These are phyloP conservation scores for Sclerodermus sp. DNA, from an alignment of 2,888 invertebrate genomes.

Conservation along the genomic window DNA sequence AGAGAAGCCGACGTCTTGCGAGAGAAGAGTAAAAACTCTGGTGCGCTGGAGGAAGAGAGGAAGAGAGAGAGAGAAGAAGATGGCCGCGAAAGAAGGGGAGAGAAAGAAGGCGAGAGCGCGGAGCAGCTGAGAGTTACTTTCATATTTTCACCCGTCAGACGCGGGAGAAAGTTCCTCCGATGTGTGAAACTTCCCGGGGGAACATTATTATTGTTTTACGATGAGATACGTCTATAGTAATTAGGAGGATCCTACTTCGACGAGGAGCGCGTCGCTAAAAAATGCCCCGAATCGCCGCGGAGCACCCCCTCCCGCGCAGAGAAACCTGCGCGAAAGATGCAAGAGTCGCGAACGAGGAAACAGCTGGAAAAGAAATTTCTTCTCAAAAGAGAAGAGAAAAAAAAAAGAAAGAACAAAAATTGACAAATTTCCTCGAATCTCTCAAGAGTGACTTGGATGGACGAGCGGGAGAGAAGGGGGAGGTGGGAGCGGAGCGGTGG, in stretches of 20 bases:
- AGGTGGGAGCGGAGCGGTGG: background rate
- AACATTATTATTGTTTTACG: constrained; percentile 37
- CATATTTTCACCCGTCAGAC: constrained; percentile 55
- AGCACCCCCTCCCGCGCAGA: no score
- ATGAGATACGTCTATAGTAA: constrained; percentile 32
- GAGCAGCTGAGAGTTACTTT: constrained; percentile 52
- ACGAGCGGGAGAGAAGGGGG: background rate
- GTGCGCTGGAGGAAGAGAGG: no score
- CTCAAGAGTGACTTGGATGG: background rate
- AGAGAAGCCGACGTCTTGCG: no score
- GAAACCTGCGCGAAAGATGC: no score
- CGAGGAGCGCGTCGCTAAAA: no score
- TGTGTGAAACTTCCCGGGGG: constrained; percentile 48
- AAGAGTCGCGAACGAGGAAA: background rate
- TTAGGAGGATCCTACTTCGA: constrained; percentile 4
- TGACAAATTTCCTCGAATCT: background rate
- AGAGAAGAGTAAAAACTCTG: no score
- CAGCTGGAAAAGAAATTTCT: background rate
- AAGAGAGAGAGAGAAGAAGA: constrained; percentile 2
- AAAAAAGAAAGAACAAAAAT: background rate
- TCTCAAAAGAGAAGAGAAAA: background rate
- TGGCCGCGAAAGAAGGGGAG: constrained; percentile 3
- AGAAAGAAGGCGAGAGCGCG: constrained; percentile 31
- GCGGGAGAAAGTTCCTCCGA: constrained; percentile 51
- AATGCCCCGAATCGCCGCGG: no score